phyloP scores from a whole-genome alignment of 2,888 invertebrate species.

The Biston betularia region DNA sequence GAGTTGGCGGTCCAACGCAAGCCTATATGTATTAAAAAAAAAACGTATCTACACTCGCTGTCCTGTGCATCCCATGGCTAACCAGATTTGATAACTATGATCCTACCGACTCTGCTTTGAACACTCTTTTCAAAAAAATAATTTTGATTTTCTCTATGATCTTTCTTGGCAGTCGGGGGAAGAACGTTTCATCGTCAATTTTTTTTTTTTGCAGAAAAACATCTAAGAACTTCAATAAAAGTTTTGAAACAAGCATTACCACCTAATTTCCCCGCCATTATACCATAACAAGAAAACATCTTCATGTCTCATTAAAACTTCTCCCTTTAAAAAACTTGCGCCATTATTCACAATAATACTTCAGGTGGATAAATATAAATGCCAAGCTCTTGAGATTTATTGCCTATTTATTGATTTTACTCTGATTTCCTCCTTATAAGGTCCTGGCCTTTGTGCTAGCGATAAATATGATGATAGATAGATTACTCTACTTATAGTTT shows the following conservation, averaged over 20 bases:
- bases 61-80: no score
- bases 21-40: no score
- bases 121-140: no score
- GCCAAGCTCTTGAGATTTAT: slow-evolving; percentile 64
- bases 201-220: neutral
- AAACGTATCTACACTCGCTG: no score
- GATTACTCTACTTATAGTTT: neutral
- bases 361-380: slow-evolving; percentile 65
- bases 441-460: slow-evolving; percentile 20
- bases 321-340: slow-evolving; percentile 53
- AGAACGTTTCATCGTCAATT: neutral
- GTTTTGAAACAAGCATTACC: slow-evolving; percentile 23
- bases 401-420: slow-evolving; percentile 70
- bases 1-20: no score
- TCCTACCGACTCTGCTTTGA: no score
- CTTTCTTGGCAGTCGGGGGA: no score
- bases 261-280: slow-evolving; percentile 22
- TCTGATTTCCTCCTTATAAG: slow-evolving; percentile 59
- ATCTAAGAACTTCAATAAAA: slow-evolving; percentile 20
- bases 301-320: slow-evolving; percentile 29
- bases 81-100: no score
- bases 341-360: slow-evolving; percentile 71
- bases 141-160: no score
- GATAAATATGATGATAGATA: neutral
- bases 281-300: slow-evolving; percentile 51